Evolutionary conservation across 2,113 vertebrate species (phyloP), one percentile per base, ranked within the genome.

Genomic region (Tichodroma muraria): DNA sequence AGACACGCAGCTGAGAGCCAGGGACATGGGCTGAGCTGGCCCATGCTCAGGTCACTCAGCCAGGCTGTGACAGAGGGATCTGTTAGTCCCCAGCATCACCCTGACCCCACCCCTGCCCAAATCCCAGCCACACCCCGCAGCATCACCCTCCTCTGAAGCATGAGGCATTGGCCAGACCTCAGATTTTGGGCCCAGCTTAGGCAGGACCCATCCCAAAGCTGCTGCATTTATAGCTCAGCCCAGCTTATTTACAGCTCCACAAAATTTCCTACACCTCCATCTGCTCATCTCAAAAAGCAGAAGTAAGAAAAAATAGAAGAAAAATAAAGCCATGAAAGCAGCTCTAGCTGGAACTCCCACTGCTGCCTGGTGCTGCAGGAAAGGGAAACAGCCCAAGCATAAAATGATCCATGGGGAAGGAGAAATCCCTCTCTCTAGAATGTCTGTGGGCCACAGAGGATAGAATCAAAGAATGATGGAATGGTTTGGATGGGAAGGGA

Each of bases 151-250:
- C 38, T 80, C 47, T 4, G 1, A 56, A 61, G 57, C 66, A 33
- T 6, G 4, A 70, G 15, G 27, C 0, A 0, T 23, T 53, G 35
- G 38, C 53, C 49, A 50, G 35, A 65, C 4, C 54, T 31, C 37
- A 13, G 18, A 4, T 44, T 85, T 85, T 53, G 28, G 54, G 40
- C 40, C 28, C 27, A 66, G 79, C 59, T 35, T 50, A 49, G 38
- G 33, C 44, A 40, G 47, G n/a, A 49, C 13, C 11, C 5, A 2
- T 15, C 79, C 79, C 9, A 0, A 71, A 63, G 33, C 35, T 1
- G 1, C 21, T 1, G 0, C 33, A 66, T 90, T 92, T 90, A 90
- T 40, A 91, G 77, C 63, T 92, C 71, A 68, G 87, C 68, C 31
- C 17, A 1, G 33, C 42, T 57, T n/a, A 37, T 63, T 85, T 35